Conservation (phyloP, 1,140 invertebrate species). For the Drosophila sp. region DNA sequence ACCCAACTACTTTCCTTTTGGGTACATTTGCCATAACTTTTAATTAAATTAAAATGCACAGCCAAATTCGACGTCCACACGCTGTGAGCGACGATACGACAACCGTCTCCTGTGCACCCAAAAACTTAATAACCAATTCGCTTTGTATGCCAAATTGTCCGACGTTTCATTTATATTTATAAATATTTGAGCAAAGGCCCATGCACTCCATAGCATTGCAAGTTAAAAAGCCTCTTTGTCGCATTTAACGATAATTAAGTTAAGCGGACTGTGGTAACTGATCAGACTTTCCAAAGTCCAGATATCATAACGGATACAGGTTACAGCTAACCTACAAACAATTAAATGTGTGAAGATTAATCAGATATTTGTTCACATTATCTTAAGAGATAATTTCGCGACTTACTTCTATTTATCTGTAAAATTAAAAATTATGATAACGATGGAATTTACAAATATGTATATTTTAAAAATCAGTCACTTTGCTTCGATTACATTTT, state of each 20-base stretch:
- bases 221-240: conserved; percentile 9
- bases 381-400: too few relatives aligned
- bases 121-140: conserved; percentile 80
- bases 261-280: conserved; percentile 47
- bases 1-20: conserved; percentile 28
- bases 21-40: conserved; percentile 80
- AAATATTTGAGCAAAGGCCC: conserved; percentile 72
- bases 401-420: too few relatives aligned
- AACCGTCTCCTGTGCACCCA: conserved; percentile 12
- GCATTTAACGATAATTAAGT: conserved; percentile 61
- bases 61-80: conserved; percentile 56
- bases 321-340: neutral
- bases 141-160: conserved; percentile 67
- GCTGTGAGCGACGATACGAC: conserved; percentile 14
- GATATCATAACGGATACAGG: neutral
- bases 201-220: neutral
- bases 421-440: too few relatives aligned
- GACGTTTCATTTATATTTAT: conserved; percentile 69
- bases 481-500: too few relatives aligned
- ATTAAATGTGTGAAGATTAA: neutral
- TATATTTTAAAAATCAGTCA: too few relatives aligned
- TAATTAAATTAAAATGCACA: conserved; percentile 83
- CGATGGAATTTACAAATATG: too few relatives aligned
- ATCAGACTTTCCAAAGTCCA: conserved; percentile 28
- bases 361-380: neutral